Evolutionary conservation across 2,113 vertebrate species (phyloP).

Genomic region (Petroica traversi): DNA sequence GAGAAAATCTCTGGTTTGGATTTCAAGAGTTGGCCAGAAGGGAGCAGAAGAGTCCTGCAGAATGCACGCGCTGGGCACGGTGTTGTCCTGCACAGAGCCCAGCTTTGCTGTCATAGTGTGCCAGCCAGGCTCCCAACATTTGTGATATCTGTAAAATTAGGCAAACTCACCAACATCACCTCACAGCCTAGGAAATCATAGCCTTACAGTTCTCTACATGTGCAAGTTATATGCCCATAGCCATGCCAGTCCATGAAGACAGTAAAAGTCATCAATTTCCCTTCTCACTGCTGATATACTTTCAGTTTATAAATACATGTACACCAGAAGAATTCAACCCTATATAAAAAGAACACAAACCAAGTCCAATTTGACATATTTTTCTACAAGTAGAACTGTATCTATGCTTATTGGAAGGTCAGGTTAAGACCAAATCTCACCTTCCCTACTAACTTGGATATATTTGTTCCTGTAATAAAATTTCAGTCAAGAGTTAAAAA

Average conservation of each 20-base stretch:
- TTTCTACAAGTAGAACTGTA: neutral
- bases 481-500: neutral
- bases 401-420: neutral
- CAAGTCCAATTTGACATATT: neutral
- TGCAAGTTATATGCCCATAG: neutral
- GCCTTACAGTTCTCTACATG: neutral
- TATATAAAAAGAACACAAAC: neutral
- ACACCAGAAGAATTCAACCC: neutral
- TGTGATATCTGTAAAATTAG: neutral
- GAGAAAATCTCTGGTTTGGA: neutral
- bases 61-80: neutral
- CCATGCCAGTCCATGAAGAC: neutral
- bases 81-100: neutral
- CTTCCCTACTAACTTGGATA: neutral
- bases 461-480: neutral
- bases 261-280: neutral
- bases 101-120: neutral
- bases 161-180: neutral
- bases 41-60: constrained; percentile 44
- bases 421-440: neutral
- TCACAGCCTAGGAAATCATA: neutral
- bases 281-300: neutral
- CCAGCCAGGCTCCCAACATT: neutral
- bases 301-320: neutral
- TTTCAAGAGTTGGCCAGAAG: constrained; percentile 49